phyloP scores from a whole-genome alignment of 2,888 invertebrate genomes.

The Philonicus albiceps region DNA sequence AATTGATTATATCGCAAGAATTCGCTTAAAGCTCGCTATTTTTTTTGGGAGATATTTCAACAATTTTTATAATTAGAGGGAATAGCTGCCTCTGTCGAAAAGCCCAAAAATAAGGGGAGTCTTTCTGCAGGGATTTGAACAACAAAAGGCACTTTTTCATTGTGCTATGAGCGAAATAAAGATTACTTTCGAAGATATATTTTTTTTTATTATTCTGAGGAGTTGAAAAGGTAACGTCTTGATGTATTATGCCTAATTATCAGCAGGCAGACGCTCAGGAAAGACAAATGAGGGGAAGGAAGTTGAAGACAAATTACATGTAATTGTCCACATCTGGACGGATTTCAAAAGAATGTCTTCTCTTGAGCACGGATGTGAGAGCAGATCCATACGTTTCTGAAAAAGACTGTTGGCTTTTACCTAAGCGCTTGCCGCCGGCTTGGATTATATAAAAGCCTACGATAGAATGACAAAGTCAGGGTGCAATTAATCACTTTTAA shows the following conservation, averaged over 20 bases:
- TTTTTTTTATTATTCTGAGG: not conserved
- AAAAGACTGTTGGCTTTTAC: not conserved
- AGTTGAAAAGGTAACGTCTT: constrained; percentile 24
- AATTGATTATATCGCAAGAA: not conserved
- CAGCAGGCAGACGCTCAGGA: not conserved
- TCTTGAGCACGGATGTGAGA: not conserved
- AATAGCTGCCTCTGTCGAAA: not conserved
- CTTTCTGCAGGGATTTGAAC: not conserved
- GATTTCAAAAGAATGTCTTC: not conserved
- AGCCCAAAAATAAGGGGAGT: not conserved
- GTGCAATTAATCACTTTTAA: not conserved
- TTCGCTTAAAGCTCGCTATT: not conserved
- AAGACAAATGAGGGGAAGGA: constrained; percentile 22
- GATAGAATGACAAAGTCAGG: not conserved
- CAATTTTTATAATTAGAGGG: not conserved
- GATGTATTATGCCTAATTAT: constrained; percentile 5
- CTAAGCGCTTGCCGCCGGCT: not conserved
- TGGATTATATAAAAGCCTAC: not conserved
- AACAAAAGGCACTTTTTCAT: not conserved
- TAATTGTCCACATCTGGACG: constrained; percentile 27
- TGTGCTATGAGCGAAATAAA: not conserved
- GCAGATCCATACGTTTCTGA: not conserved
- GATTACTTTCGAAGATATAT: not conserved
- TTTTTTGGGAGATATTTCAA: not conserved
- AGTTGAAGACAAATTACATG: constrained; percentile 25